Conservation (phyloP, 2,888 invertebrate genomes). For the Torymus aiolomorphi region DNA sequence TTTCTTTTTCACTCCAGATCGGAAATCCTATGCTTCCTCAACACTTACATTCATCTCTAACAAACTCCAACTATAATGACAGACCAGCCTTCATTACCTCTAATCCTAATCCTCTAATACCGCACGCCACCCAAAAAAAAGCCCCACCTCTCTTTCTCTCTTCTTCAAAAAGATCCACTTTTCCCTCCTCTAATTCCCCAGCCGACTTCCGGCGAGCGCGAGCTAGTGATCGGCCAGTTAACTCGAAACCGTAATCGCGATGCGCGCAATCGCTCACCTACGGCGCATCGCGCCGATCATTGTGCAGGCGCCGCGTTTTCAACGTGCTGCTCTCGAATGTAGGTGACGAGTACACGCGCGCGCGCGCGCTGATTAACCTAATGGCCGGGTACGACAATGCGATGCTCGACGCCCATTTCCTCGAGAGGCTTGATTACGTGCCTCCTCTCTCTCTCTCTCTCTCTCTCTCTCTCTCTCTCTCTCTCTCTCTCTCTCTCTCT, state of each 20-base stretch:
- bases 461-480: too few relatives aligned
- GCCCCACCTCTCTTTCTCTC: too few relatives aligned
- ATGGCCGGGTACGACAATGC: slow-evolving; percentile 56
- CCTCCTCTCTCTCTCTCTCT: neutral
- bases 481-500: too few relatives aligned
- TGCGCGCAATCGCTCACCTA: neutral
- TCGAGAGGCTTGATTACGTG: slow-evolving; percentile 42
- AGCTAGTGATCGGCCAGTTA: slow-evolving; percentile 4
- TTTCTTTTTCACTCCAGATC: too few relatives aligned
- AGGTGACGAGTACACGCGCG: slow-evolving; percentile 7
- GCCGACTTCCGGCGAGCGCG: slow-evolving; percentile 3
- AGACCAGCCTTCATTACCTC: too few relatives aligned
- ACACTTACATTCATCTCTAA: too few relatives aligned
- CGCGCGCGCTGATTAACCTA: slow-evolving; percentile 60
- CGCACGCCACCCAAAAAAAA: too few relatives aligned
- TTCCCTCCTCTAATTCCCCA: neutral
- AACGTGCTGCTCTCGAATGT: slow-evolving; percentile 1
- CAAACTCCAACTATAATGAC: too few relatives aligned
- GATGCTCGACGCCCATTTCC: slow-evolving; percentile 58
- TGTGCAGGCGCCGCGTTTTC: neutral
- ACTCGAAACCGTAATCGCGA: neutral
- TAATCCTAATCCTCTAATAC: too few relatives aligned
- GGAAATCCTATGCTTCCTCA: too few relatives aligned
- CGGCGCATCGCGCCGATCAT: neutral
- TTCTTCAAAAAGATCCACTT: too few relatives aligned